phyloP scores from a whole-genome alignment of 2,797 vertebrate genomes.

The Rhabdophis nuchalis region DNA sequence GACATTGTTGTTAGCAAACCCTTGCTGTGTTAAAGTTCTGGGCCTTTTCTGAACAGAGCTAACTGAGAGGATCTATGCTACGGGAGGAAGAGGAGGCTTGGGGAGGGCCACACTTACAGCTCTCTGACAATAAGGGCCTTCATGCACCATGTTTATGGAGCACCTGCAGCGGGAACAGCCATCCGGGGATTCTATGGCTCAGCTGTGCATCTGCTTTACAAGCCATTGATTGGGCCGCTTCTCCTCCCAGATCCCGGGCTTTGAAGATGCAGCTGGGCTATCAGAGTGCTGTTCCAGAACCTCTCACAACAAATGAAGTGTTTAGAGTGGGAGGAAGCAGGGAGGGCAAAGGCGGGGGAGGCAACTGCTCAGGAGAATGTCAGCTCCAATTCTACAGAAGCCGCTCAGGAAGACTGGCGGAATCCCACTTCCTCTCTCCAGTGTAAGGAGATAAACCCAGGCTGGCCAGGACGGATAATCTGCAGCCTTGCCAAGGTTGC shows the following conservation, averaged over 20 bases:
- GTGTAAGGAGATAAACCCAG: neutral
- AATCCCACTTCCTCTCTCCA: neutral
- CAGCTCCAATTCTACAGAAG: neutral
- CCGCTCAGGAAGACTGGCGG: neutral
- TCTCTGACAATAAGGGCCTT: slow-evolving; percentile 12
- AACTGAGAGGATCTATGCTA: neutral
- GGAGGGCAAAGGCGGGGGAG: neutral
- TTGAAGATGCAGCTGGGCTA: slow-evolving; percentile 60
- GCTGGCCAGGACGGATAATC: neutral
- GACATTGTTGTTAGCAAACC: neutral
- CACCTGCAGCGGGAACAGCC: slow-evolving; percentile 15
- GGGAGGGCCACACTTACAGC: neutral
- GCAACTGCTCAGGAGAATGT: neutral
- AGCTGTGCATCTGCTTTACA: slow-evolving; percentile 24
- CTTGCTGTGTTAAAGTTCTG: neutral
- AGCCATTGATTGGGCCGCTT: neutral
- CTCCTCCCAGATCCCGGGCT: slow-evolving; percentile 6
- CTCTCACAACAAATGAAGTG: slow-evolving; percentile 42
- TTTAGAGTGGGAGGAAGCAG: slow-evolving; percentile 51
- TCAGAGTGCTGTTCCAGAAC: slow-evolving; percentile 48
- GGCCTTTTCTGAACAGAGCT: neutral
- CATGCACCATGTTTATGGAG: neutral
- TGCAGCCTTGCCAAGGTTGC: neutral
- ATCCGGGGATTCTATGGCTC: neutral
- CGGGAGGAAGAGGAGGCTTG: neutral